These are phyloP conservation scores for Crotalus horridus DNA, from an alignment of 2,113 vertebrate species.

Conservation along the genomic window DNA sequence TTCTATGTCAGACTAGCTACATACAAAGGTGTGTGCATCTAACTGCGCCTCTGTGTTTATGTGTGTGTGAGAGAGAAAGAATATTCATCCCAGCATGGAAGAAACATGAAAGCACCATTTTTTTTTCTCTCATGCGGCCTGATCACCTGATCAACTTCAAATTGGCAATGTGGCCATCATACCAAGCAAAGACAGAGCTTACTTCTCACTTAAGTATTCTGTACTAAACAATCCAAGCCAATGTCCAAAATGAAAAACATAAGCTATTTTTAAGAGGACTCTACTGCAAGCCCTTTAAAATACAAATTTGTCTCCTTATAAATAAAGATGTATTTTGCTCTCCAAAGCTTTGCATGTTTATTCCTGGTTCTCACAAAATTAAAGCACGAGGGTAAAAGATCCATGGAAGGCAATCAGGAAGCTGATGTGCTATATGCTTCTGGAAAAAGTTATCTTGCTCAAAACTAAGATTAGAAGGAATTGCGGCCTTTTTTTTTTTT, in stretches of 20 bases:
- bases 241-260: background rate
- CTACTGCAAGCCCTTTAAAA: background rate
- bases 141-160: background rate
- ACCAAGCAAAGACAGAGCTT: background rate
- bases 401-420: background rate
- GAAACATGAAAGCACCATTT: background rate
- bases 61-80: background rate
- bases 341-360: background rate
- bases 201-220: background rate
- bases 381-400: accelerated
- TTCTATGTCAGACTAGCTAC: background rate
- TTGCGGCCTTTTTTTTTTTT: background rate
- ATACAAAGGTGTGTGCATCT: background rate
- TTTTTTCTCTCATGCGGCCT: background rate
- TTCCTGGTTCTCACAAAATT: background rate
- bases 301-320: accelerated
- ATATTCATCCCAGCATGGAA: background rate
- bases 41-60: background rate
- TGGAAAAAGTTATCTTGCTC: background rate
- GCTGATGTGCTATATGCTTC: background rate
- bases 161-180: background rate
- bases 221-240: accelerated
- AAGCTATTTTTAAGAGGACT: background rate
- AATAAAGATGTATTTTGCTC: background rate
- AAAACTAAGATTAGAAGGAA: background rate